Evolutionary conservation across 1,140 invertebrate species (phyloP), one percentile per base, ranked within the genome.

Genomic region (Tetragonula clypearis): DNA sequence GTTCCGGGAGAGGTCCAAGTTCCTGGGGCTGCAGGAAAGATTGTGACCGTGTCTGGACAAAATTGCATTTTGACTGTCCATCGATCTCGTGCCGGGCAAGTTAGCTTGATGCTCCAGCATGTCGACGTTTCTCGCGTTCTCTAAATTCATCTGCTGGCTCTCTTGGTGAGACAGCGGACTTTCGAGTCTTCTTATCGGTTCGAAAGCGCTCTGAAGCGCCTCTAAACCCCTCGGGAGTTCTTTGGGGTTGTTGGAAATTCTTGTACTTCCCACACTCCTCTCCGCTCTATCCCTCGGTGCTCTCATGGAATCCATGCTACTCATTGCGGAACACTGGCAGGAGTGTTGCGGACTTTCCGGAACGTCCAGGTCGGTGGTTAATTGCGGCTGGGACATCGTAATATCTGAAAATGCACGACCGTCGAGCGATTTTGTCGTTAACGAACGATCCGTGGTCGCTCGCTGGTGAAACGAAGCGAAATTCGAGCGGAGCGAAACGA

Each of bases 321-420:
- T 84, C 55, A 92, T 92, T 12, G 91, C 82, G 35, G 91, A 91
- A 79, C 91, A 92, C 56, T 92, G 91, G 72, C 91, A 92, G 35
- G 91, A 58, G 66, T 91, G 91, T 79, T 90, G 89, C 62, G 88
- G 73, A 75, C 78, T 86, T 76, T 92, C 88, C 41, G 91, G 71
- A 15, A 85, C 83, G 65, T 92, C 89, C 85, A 90, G 69, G 65
- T 92, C 91, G 66, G 62, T 88, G 76, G 86, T 84, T 41, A 89
- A 80, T 74, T 86, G 82, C 66, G 85, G 79, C 72, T 92, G 91
- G 21, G 90, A 91, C 90, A 91, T 91, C 55, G 79, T 91, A 69
- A 53, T 72, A 76, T 73, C 90, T 91, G 81, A 23, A 90, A 90
- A 75, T 62, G 41, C 41, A 55, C 62, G 9, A 68, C 8, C 9